These are phyloP conservation scores for Dicyrtoma fusca DNA, from an alignment of 2,888 invertebrate species.

Conservation along the genomic window DNA sequence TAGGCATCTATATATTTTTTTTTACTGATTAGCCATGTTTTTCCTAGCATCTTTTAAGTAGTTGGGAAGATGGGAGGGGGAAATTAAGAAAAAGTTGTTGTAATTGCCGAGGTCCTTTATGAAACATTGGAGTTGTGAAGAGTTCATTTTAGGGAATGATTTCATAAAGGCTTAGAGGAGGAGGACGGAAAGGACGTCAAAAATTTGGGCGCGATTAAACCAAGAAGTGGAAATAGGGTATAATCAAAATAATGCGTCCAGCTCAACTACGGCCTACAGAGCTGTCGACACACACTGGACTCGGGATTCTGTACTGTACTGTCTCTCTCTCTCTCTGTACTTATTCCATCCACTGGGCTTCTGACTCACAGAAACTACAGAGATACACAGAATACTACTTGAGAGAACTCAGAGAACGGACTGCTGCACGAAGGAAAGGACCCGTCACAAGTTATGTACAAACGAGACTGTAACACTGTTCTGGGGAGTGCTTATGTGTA, in stretches of 20 bases:
- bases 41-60: neutral
- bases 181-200: constrained; percentile 35
- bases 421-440: neutral
- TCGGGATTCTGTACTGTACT: too few relatives aligned
- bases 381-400: too few relatives aligned
- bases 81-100: constrained; percentile 30
- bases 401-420: too few relatives aligned
- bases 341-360: too few relatives aligned
- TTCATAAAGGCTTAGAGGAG: constrained; percentile 20
- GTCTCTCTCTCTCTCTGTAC: too few relatives aligned
- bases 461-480: neutral
- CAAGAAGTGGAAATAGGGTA: constrained; percentile 39
- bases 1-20: too few relatives aligned
- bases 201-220: constrained; percentile 45
- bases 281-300: constrained; percentile 7
- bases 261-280: neutral
- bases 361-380: too few relatives aligned
- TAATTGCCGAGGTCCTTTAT: constrained; percentile 18
- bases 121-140: constrained; percentile 31
- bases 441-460: neutral
- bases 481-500: neutral
- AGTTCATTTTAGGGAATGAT: constrained; percentile 27
- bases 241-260: constrained; percentile 42
- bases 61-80: neutral
- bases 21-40: constrained; percentile 19